These are phyloP conservation scores for Syritta pipiens DNA, from an alignment of 2,888 invertebrate species.

Conservation along the genomic window DNA sequence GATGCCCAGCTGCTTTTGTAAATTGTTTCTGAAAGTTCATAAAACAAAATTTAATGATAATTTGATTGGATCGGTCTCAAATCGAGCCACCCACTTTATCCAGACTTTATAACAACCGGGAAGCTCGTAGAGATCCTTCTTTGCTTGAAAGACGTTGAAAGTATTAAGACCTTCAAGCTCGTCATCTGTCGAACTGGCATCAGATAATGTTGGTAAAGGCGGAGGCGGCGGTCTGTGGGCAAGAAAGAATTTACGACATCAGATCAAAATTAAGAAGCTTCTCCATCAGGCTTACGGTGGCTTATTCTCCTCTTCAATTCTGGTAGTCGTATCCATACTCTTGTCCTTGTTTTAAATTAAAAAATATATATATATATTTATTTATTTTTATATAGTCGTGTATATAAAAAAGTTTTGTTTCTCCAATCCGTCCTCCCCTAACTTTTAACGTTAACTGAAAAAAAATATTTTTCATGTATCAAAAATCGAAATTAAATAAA, in stretches of 20 bases:
- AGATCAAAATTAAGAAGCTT: no score
- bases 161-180: slow-evolving; percentile 41
- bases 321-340: slow-evolving; percentile 59
- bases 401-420: background rate
- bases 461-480: background rate
- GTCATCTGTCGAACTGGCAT: slow-evolving; percentile 50
- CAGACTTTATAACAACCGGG: slow-evolving; percentile 36
- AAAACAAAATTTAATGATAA: background rate
- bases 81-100: slow-evolving; percentile 32
- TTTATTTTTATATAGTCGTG: background rate
- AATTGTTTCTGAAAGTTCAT: slow-evolving; percentile 64
- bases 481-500: slow-evolving; percentile 17
- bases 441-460: no score
- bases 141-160: slow-evolving; percentile 27
- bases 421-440: no score
- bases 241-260: no score
- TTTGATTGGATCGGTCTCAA: no score
- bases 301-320: slow-evolving; percentile 63
- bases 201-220: slow-evolving; percentile 37
- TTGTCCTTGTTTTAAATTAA: background rate
- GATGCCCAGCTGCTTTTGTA: slow-evolving; percentile 80
- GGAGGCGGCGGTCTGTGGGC: no score
- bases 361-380: background rate
- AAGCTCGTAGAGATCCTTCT: slow-evolving; percentile 27
- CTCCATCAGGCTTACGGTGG: background rate